phyloP scores from a whole-genome alignment of 1,140 invertebrate genomes.

The Pseudomyrmex pallidus region DNA sequence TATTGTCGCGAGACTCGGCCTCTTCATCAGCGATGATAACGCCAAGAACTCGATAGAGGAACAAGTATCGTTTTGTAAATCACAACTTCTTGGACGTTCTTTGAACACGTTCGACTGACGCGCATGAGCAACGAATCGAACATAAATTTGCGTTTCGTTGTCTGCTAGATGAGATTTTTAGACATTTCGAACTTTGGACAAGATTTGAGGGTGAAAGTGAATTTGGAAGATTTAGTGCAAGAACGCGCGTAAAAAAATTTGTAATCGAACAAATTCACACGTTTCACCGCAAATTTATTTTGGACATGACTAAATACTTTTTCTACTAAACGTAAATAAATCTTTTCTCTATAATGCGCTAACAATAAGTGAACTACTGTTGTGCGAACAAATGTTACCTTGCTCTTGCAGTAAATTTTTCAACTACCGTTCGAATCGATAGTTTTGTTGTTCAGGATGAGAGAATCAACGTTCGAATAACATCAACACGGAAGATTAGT shows the following conservation, averaged over 20 bases:
- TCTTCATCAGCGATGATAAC: constrained; percentile 4
- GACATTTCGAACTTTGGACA: background rate
- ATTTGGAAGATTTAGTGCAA: background rate
- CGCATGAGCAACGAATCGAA: background rate
- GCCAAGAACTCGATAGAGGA: background rate
- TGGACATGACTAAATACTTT: too few relatives aligned
- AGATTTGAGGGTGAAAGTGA: too few relatives aligned
- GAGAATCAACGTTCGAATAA: background rate
- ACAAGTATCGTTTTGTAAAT: constrained; percentile 13
- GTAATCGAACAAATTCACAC: too few relatives aligned
- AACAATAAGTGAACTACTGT: background rate
- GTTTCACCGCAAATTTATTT: background rate
- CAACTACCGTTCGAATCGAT: background rate
- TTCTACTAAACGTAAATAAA: too few relatives aligned
- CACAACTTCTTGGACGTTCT: background rate
- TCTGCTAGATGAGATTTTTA: background rate
- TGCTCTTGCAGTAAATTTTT: constrained; percentile 18
- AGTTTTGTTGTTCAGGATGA: constrained; percentile 16
- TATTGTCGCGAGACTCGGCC: constrained; percentile 2
- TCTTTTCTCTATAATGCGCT: background rate
- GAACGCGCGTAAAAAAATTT: background rate
- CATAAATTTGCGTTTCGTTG: background rate
- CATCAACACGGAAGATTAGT: background rate
- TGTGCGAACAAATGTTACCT: background rate
- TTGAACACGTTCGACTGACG: constrained; percentile 6